phyloP scores from a whole-genome alignment of 1,140 invertebrate genomes.

The Pseudoatta argentina region DNA sequence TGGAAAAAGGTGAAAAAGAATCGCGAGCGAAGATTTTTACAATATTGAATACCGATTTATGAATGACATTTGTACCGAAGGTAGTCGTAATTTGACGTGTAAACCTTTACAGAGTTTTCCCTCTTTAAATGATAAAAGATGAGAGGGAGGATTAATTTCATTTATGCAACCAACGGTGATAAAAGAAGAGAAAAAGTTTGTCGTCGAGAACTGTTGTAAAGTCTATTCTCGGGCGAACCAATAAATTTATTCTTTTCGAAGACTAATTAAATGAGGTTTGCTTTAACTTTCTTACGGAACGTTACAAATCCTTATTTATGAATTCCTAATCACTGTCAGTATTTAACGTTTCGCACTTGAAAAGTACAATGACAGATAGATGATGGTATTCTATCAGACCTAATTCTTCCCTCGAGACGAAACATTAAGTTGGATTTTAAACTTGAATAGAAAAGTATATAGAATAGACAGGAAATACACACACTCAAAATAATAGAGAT shows the following conservation, averaged over 20 bases:
- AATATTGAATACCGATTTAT: neutral
- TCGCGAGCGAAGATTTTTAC: neutral
- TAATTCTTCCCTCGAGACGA: neutral
- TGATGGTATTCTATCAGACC: neutral
- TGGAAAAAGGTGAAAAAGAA: neutral
- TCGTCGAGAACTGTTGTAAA: neutral
- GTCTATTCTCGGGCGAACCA: neutral
- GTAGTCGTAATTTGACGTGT: neutral
- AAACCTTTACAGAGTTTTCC: neutral
- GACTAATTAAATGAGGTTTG: constrained; percentile 32
- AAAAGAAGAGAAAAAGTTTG: neutral
- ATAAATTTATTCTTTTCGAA: constrained; percentile 17
- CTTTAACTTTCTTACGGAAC: neutral
- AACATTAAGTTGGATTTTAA: neutral
- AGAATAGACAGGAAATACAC: neutral
- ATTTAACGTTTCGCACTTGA: neutral
- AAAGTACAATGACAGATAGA: too few species aligned
- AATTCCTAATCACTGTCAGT: neutral
- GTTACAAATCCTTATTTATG: neutral
- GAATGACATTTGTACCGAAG: neutral
- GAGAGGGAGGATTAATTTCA: constrained; percentile 35
- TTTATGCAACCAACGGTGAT: neutral
- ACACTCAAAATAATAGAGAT: neutral
- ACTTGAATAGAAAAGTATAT: neutral
- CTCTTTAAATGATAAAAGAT: constrained; percentile 14